phyloP scores from a whole-genome alignment of 2,113 vertebrate genomes.

The Halichoerus grypus region DNA sequence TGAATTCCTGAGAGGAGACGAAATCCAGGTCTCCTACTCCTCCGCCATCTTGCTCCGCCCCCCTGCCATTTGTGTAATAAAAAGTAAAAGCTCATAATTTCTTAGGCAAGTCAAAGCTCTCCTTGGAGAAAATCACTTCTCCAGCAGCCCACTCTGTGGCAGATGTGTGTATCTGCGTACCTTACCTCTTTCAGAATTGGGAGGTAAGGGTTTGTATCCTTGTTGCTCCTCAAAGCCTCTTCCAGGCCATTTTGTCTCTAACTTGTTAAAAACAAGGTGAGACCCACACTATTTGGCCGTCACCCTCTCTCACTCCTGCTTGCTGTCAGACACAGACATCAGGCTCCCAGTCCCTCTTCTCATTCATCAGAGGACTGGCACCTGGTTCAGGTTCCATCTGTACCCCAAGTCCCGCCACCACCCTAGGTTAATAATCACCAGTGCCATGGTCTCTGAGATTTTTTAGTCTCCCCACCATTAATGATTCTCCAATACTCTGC shows the following conservation, averaged over 20 bases:
- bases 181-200: neutral
- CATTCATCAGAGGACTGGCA: neutral
- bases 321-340: neutral
- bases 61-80: neutral
- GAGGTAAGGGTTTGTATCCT: neutral
- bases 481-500: neutral
- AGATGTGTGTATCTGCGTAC: neutral
- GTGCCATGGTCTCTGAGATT: neutral
- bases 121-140: neutral
- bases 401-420: neutral
- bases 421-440: neutral
- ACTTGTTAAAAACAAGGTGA: neutral
- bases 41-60: no score
- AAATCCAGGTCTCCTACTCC: no score
- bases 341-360: neutral
- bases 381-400: neutral
- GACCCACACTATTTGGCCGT: neutral
- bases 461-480: neutral
- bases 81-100: neutral
- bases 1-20: no score
- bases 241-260: neutral
- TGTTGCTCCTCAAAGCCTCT: neutral
- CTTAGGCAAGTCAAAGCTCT: neutral
- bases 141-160: neutral
- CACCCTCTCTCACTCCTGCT: neutral